phyloP scores from a whole-genome alignment of 1,140 invertebrate species.

The Drosophila funebris region DNA sequence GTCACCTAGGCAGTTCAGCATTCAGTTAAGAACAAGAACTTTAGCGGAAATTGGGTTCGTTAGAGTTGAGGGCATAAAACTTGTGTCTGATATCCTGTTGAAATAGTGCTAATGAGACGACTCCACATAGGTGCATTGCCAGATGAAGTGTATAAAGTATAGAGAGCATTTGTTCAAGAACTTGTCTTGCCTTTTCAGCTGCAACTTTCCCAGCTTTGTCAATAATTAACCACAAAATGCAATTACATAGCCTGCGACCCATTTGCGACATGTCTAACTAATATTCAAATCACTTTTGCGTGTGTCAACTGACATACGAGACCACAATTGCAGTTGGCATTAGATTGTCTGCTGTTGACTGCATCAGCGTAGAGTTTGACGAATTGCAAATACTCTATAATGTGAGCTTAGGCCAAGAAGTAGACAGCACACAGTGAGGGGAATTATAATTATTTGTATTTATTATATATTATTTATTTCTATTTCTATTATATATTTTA shows the following conservation, averaged over 20 bases:
- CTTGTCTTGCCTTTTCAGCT: slow-evolving; percentile 7
- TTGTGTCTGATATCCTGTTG: slow-evolving; percentile 27
- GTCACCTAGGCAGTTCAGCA: not conserved
- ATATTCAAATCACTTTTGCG: not conserved
- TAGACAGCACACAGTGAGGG: not conserved
- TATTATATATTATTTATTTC: not conserved
- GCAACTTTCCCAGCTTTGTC: slow-evolving; percentile 25
- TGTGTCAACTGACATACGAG: not conserved
- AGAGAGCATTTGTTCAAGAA: not conserved
- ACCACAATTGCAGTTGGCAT: not conserved
- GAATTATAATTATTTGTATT: not conserved
- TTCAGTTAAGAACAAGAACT: too few species aligned
- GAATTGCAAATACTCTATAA: not conserved
- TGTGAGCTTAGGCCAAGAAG: not conserved
- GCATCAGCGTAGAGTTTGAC: not conserved
- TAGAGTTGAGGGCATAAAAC: slow-evolving; percentile 36
- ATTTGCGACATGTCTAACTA: not conserved
- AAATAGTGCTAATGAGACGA: slow-evolving; percentile 17
- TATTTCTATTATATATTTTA: not conserved
- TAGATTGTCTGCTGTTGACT: too few species aligned
- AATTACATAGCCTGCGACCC: slow-evolving; percentile 11
- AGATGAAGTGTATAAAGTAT: not conserved
- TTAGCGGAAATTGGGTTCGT: slow-evolving; percentile 39
- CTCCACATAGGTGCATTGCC: not conserved
- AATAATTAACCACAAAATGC: slow-evolving; percentile 19